Evolutionary conservation across 30 jellyfish, hydroid and myxozoan species (phyloP), one percentile per base, ranked within the genome.

Genomic region (Aurelia coerulea): DNA sequence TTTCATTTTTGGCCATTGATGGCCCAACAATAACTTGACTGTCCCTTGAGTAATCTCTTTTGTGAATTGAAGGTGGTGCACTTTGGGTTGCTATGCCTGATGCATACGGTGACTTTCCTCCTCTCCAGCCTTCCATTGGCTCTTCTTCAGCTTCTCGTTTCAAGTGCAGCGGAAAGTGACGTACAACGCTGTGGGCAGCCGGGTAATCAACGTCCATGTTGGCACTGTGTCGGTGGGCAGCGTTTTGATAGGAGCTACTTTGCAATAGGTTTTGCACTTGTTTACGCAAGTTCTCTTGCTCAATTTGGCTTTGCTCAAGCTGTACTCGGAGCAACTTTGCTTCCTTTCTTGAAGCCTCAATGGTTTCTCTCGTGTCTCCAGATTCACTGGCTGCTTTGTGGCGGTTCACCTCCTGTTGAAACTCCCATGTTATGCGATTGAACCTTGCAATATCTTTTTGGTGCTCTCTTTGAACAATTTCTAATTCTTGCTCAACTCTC

Each of bases 401-500:
- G 50, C 90, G 88, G 74, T 62, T 82, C 19, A 84, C 98, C 68
- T 93, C 98, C 51, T 83, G 97, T 39, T 83, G 93, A 53, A 85
- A 89, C 31, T 88, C 98, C 98, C 97, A 93, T 11, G 95, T 88
- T 19, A 93, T 93, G 17, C 93, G 91, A 59, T 93, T 93, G 74
- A 93, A 93, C 78, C 96, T 37, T 10, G 97, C 93, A 12, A 93
- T 93, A 77, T 93, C 99, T 81, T 95, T 95, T 69, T 95, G 99
- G 76, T 96, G 98, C 84, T 95, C 99, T 18, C 99, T 86, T 41
- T 90, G 99, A 15, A 95, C 92, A 62, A 92, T 86, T 71, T 95
- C 99, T 31, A 95, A 79, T 84, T 95, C 99, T 81, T 90, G 97
- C 80, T 95, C 99, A 51, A 95, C 95, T 32, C 95, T 95, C 10